These are phyloP conservation scores for Macroglossus sobrinus DNA, from an alignment of 2,113 vertebrate genomes.

Conservation along the genomic window DNA sequence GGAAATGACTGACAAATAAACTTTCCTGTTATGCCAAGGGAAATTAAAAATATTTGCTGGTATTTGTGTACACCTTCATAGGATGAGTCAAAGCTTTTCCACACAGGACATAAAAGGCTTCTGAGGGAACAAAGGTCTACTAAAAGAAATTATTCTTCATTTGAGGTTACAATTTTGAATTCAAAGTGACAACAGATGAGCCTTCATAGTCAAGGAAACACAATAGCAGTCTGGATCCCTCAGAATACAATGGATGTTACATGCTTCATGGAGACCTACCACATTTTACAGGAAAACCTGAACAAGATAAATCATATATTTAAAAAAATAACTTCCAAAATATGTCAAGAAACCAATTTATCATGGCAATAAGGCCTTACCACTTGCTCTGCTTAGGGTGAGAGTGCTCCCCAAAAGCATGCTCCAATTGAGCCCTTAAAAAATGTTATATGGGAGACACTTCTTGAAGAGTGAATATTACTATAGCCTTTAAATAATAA, in stretches of 20 bases:
- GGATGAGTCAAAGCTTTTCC: neutral
- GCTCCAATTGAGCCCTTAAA: neutral
- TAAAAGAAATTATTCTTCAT: too few species aligned
- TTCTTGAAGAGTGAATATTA: neutral
- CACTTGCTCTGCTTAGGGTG: neutral
- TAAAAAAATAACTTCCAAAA: too few species aligned
- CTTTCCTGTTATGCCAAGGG: neutral
- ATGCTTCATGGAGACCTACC: too few species aligned
- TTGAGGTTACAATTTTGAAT: too few species aligned
- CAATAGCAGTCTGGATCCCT: neutral
- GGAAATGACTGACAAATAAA: neutral
- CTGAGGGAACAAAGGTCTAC: neutral
- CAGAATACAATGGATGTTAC: neutral
- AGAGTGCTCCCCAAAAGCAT: neutral
- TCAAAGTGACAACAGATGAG: too few species aligned
- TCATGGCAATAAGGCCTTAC: neutral
- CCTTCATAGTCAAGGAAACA: neutral
- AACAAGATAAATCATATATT: neutral
- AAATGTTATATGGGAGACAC: neutral
- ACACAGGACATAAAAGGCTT: neutral
- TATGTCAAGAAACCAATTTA: neutral
- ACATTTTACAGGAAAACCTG: neutral
- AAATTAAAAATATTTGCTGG: neutral
- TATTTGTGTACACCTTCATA: neutral
- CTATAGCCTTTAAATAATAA: neutral